Evolutionary conservation across 2,888 invertebrate species (phyloP).

Genomic region (Pimpla rufipes): DNA sequence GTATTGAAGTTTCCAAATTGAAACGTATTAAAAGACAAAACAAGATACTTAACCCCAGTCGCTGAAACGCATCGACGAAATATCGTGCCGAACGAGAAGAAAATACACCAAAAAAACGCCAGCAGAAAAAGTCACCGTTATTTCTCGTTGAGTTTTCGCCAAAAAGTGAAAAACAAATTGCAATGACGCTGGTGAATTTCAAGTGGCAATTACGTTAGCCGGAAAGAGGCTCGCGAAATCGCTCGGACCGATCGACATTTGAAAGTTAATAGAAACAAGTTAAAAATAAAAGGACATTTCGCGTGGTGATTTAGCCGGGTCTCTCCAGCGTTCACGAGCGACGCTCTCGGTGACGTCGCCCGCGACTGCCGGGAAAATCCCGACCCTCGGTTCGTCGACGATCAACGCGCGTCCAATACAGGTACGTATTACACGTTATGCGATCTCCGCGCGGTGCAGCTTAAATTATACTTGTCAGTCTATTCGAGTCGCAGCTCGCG

Average conservation of each 20-base stretch:
- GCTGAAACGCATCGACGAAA: no score
- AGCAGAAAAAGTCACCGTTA: background rate
- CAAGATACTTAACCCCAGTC: no score
- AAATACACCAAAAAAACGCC: background rate
- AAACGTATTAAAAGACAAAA: no score
- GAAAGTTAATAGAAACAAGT: constrained; percentile 3
- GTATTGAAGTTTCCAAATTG: no score
- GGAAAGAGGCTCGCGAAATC: background rate
- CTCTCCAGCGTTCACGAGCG: background rate
- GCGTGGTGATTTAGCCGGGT: background rate
- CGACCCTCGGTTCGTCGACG: background rate
- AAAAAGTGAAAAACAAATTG: background rate
- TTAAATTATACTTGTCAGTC: constrained; percentile 7
- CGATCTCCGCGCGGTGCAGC: background rate
- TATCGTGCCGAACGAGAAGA: no score
- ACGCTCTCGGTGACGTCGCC: background rate
- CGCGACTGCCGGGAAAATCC: background rate
- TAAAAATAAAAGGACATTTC: background rate
- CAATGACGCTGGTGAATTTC: background rate
- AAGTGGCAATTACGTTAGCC: background rate
- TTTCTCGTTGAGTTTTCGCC: background rate
- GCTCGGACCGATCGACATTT: background rate
- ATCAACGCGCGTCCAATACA: constrained; percentile 4
- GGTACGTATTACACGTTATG: background rate
- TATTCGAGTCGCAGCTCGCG: constrained; percentile 19